phyloP scores from a whole-genome alignment of 2,888 invertebrate genomes.

The Drosophila prostipennis region DNA sequence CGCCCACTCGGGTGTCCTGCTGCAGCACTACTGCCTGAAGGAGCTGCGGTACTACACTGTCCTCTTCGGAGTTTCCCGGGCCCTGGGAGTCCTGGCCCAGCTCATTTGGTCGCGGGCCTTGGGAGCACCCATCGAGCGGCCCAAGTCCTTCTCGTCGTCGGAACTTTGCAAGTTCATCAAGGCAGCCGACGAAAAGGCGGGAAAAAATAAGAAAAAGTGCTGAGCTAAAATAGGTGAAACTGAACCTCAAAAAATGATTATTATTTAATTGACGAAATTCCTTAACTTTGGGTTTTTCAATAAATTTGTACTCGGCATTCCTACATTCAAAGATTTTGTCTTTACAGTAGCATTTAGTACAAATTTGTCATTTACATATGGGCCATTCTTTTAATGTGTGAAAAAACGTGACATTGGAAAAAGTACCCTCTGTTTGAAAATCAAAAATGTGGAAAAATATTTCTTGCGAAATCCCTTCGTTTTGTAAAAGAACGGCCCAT shows the following conservation, averaged over 20 bases:
- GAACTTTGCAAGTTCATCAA: constrained; percentile 10
- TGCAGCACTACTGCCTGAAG: constrained; percentile 91
- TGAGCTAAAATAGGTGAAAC: background rate
- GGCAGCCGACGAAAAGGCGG: constrained; percentile 1
- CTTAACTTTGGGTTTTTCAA: no score
- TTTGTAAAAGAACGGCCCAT: no score
- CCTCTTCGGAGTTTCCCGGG: constrained; percentile 92
- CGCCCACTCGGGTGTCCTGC: constrained; percentile 92
- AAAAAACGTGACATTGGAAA: no score
- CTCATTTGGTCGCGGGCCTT: constrained; percentile 91
- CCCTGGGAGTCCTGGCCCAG: constrained; percentile 90
- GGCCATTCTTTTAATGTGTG: no score
- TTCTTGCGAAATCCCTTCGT: no score
- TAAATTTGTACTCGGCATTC: no score
- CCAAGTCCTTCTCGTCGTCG: constrained; percentile 28
- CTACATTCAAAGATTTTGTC: no score
- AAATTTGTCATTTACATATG: constrained; percentile 6
- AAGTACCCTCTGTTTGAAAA: no score
- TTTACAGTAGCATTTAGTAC: background rate
- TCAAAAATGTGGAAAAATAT: no score
- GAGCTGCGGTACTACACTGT: constrained; percentile 95
- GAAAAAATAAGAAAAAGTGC: constrained; percentile 7
- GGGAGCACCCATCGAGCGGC: constrained; percentile 90
- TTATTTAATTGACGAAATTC: no score
- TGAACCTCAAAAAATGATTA: background rate